Conservation (phyloP, 2,113 vertebrate species). For the Charina bottae region DNA sequence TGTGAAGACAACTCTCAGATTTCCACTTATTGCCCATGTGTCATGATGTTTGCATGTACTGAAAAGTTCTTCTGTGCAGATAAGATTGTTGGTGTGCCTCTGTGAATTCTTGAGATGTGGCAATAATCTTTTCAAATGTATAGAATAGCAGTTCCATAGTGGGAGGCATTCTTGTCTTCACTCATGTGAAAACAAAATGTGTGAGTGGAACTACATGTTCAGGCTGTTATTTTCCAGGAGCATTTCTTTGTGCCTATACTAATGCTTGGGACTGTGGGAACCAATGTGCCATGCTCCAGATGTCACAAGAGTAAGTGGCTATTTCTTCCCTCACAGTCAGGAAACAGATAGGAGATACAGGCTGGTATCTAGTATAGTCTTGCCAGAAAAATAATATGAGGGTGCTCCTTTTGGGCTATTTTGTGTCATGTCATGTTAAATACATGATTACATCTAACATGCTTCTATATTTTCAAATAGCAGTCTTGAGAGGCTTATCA, state of each 20-base stretch:
- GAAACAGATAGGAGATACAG: background rate
- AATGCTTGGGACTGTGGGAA: background rate
- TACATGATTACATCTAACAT: background rate
- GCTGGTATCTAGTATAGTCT: background rate
- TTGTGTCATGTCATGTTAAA: background rate
- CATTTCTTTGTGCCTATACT: background rate
- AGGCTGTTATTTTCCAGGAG: background rate
- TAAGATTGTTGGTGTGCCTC: background rate
- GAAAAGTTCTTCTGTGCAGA: background rate
- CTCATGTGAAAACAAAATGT: background rate
- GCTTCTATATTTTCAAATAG: background rate
- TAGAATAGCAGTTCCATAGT: background rate
- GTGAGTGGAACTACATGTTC: background rate
- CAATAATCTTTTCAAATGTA: background rate
- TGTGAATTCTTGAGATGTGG: background rate
- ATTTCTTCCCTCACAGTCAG: background rate
- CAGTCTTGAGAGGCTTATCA: background rate
- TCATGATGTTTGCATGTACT: background rate
- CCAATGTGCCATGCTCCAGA: background rate
- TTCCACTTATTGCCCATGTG: background rate
- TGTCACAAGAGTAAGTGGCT: background rate
- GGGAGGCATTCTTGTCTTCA: background rate
- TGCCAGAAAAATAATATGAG: too few species aligned
- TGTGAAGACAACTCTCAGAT: background rate
- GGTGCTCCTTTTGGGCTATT: too few species aligned